A percentile compares a stretch with the other conserved stretches of the same genome.
Evolutionary conservation across 2,888 invertebrate species (phyloP).

Genomic region (Calameuta pallipes): DNA sequence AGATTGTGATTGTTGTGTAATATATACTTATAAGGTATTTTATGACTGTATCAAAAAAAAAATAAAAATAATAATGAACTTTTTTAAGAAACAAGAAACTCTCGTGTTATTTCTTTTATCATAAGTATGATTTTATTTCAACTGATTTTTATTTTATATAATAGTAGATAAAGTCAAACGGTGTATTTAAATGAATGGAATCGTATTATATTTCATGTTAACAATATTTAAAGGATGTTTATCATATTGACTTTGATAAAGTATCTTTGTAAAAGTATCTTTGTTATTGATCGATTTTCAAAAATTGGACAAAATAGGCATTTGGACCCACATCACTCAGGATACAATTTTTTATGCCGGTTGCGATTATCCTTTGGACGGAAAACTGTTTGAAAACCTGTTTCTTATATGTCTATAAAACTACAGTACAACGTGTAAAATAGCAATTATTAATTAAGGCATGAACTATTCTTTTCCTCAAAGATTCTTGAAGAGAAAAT

Average conservation of each 20-base stretch:
- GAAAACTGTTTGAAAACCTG: background rate
- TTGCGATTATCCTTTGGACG: background rate
- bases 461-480: background rate
- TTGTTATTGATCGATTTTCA: background rate
- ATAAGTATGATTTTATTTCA: conserved; percentile 17
- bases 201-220: background rate
- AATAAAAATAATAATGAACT: background rate
- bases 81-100: background rate
- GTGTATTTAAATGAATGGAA: conserved; percentile 12
- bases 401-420: background rate
- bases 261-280: background rate
- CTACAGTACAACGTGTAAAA: background rate
- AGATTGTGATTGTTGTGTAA: background rate
- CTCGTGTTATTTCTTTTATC: background rate
- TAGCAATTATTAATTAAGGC: background rate
- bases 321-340: background rate
- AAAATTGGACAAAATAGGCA: background rate
- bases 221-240: background rate
- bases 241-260: background rate
- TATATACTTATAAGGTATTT: background rate
- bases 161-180: conserved; percentile 14
- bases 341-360: background rate
- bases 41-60: background rate
- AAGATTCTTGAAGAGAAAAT: background rate
- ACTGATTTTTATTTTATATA: conserved; percentile 6